Evolutionary conservation across 2,113 vertebrate species (phyloP).

Genomic region (Thalassoma bifasciatum): DNA sequence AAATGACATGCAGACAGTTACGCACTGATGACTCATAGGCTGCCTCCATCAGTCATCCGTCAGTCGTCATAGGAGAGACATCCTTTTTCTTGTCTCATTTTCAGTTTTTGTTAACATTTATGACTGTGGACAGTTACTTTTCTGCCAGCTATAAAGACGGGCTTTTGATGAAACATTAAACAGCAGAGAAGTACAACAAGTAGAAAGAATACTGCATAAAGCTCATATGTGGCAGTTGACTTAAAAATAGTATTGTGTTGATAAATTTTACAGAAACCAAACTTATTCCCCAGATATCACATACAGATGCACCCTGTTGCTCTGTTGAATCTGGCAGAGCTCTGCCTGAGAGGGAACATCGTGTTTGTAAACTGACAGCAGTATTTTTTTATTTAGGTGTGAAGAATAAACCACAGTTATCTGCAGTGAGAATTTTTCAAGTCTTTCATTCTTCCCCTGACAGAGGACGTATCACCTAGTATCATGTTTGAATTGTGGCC

Average conservation of each 20-base stretch:
- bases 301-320: too few species aligned
- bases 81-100: slow-evolving; percentile 4
- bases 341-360: background rate
- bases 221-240: background rate
- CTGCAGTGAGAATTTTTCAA: slow-evolving; percentile 2
- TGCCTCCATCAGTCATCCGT: slow-evolving; percentile 8
- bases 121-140: slow-evolving; percentile 1
- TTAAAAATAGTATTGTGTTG: background rate
- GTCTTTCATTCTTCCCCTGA: slow-evolving; percentile 35
- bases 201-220: too few species aligned
- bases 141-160: background rate
- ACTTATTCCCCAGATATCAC: too few species aligned
- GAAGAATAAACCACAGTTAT: background rate
- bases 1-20: slow-evolving; percentile 25
- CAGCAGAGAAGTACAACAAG: background rate
- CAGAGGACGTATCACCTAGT: slow-evolving; percentile 29
- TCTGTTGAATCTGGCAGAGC: background rate
- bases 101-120: slow-evolving; percentile 12
- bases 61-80: background rate
- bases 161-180: background rate
- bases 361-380: background rate
- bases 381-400: background rate
- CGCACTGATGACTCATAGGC: slow-evolving; percentile 36
- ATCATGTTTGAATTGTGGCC: slow-evolving; percentile 1
- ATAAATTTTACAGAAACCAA: background rate